Evolutionary conservation across 2,113 vertebrate genomes (phyloP).

Genomic region (Istiophorus platypterus): DNA sequence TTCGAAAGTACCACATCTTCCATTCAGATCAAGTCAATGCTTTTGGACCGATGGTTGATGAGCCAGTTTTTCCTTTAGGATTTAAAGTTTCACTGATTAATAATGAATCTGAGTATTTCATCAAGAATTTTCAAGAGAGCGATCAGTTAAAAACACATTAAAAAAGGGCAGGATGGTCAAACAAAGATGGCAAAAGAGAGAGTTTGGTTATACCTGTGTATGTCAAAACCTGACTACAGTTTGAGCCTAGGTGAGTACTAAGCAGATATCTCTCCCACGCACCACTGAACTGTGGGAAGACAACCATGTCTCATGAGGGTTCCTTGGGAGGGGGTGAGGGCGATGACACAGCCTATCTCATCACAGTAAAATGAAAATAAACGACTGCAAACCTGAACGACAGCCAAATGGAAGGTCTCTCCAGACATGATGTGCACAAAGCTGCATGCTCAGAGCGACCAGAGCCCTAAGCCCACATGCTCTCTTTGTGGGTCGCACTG

Average conservation of each 20-base stretch:
- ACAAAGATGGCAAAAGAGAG: slow-evolving; percentile 4
- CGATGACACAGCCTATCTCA: slow-evolving; percentile 79
- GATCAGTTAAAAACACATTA: slow-evolving; percentile 9
- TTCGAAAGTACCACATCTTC: slow-evolving; percentile 47
- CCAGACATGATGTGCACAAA: slow-evolving; percentile 49
- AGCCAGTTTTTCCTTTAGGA: slow-evolving; percentile 19
- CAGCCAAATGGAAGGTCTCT: slow-evolving; percentile 66
- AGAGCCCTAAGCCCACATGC: slow-evolving; percentile 56
- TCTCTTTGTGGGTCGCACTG: slow-evolving; percentile 49
- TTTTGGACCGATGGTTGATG: slow-evolving; percentile 42
- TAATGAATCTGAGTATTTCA: not conserved
- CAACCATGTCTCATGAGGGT: slow-evolving; percentile 70
- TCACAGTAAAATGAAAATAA: slow-evolving; percentile 80
- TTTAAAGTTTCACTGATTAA: slow-evolving; percentile 26
- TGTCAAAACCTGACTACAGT: slow-evolving; percentile 40
- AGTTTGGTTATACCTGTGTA: slow-evolving; percentile 7
- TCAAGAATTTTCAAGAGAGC: not conserved
- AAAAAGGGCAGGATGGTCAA: not conserved
- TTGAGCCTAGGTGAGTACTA: slow-evolving; percentile 52
- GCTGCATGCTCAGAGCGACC: slow-evolving; percentile 36
- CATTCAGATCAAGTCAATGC: slow-evolving; percentile 40
- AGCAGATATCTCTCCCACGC: slow-evolving; percentile 70
- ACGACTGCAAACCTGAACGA: slow-evolving; percentile 68
- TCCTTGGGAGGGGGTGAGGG: slow-evolving; percentile 38
- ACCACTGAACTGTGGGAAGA: slow-evolving; percentile 74